Conservation (phyloP, 2,888 invertebrate genomes). For the Trichacis sp. region DNA sequence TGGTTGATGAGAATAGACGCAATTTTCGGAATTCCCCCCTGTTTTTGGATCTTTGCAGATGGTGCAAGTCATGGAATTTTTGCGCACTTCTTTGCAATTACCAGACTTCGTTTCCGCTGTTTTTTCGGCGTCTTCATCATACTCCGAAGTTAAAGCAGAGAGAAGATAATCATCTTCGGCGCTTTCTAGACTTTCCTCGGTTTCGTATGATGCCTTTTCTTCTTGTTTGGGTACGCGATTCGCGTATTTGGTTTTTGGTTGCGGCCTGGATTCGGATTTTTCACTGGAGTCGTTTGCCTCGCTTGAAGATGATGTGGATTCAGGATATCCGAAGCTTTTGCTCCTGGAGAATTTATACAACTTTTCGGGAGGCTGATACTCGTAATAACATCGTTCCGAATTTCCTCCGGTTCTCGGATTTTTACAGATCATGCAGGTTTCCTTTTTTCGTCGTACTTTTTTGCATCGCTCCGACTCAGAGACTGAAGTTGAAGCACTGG, state of each 20-base stretch:
- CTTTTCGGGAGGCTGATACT: slow-evolving; percentile 68
- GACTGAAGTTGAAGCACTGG: not conserved
- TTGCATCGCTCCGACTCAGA: slow-evolving; percentile 43
- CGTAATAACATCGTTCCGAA: slow-evolving; percentile 74
- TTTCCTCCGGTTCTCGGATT: slow-evolving; percentile 71
- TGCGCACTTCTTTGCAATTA: slow-evolving; percentile 76
- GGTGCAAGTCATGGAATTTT: slow-evolving; percentile 78
- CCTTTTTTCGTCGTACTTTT: slow-evolving; percentile 61
- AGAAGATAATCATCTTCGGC: slow-evolving; percentile 25
- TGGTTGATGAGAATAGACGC: slow-evolving; percentile 82
- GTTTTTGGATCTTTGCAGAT: slow-evolving; percentile 81
- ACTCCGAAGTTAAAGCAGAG: slow-evolving; percentile 57
- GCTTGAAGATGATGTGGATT: slow-evolving; percentile 12
- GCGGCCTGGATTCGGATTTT: slow-evolving; percentile 36
- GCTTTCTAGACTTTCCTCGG: slow-evolving; percentile 25
- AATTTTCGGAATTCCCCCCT: slow-evolving; percentile 83
- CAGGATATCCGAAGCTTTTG: slow-evolving; percentile 56
- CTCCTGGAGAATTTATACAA: slow-evolving; percentile 58
- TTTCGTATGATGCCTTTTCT: slow-evolving; percentile 14
- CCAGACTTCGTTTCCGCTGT: slow-evolving; percentile 68
- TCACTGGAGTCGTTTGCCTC: slow-evolving; percentile 25
- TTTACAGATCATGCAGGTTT: slow-evolving; percentile 72
- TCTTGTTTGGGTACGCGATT: slow-evolving; percentile 17
- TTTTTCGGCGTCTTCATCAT: slow-evolving; percentile 72
- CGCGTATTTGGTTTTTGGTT: slow-evolving; percentile 18